Evolutionary conservation across 2,888 invertebrate species (phyloP), one percentile per base, ranked within the genome.

Genomic region (Pyrrhia umbra): DNA sequence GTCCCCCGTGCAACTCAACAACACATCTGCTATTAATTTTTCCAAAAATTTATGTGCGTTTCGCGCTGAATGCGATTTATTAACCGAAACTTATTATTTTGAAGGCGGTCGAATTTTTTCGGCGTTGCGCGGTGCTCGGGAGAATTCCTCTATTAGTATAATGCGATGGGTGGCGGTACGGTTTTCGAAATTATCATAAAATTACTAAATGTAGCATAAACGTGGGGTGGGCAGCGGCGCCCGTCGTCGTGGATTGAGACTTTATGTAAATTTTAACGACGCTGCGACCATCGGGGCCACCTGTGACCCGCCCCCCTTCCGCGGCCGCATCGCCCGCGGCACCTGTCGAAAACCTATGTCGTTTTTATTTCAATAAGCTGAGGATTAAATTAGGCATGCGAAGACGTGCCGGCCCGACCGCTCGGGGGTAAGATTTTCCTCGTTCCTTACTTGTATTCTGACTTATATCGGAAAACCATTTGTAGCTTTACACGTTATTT

Each of bases 201-300:
- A 95, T 95, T 95, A 95, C 95, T 95, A 95, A 95, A 95, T 95
- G 95, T 95, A 94, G 95, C 95, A 94, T 95, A 91, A 94, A 93
- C 91, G 93, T 91, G 90, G 94, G 94, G 94, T 90, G 93, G 94
- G 89, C 92, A 92, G 91, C 88, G 88, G 85, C 86, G 89, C 89
- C 86, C 90, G 91, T 83, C 91, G 91, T 86, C 87, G 92, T 90
- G 94, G 94, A 95, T 95, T 94, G 94, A 95, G 95, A 95, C 95
- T 94, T 95, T 95, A 95, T 95, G 95, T 95, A 95, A 95, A 95
- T 95, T 94, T 94, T 95, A 95, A 95, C 95, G 95, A 94, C 93
- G 92, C 92, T 89, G 94, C 94, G 95, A 94, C 95, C 95, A 95
- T 95, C 94, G 95, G 83, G 86, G 88, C 88, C 95, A 95, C 95